These are phyloP conservation scores for Trachemys scripta DNA, from an alignment of 2,113 vertebrate species.

Conservation along the genomic window DNA sequence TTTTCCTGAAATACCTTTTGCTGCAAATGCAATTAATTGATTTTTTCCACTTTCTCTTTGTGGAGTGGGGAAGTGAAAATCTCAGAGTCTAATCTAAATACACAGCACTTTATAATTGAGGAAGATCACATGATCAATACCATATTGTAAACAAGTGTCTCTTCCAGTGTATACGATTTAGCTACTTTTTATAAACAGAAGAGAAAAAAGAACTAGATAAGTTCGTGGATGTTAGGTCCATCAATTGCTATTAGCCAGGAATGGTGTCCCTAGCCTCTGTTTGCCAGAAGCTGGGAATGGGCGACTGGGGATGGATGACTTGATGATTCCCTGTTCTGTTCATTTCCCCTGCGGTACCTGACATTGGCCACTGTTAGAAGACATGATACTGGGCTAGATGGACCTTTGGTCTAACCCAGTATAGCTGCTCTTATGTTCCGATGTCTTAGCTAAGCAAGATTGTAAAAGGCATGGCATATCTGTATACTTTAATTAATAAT, in stretches of 20 bases:
- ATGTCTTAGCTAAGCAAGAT: neutral
- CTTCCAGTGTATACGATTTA: constrained; percentile 19
- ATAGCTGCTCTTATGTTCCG: neutral
- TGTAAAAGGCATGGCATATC: neutral
- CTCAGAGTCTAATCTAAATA: neutral
- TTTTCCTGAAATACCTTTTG: neutral
- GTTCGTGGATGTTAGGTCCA: too few species aligned
- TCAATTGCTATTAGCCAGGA: too few species aligned
- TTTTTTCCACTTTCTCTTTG: neutral
- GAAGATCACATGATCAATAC: neutral
- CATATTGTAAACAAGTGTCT: neutral
- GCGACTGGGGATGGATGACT: too few species aligned
- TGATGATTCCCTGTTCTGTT: too few species aligned
- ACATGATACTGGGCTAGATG: too few species aligned
- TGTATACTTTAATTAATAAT: neutral
- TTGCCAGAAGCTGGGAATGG: too few species aligned
- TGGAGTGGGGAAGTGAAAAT: neutral
- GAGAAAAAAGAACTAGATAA: neutral
- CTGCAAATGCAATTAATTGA: neutral
- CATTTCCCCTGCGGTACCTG: too few species aligned
- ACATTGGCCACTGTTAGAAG: too few species aligned
- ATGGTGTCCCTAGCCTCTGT: too few species aligned
- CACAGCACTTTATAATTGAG: neutral
- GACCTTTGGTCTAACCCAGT: too few species aligned
- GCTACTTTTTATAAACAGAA: constrained; percentile 16